Evolutionary conservation across 1,140 invertebrate species (phyloP), one percentile per base, ranked within the genome.

Genomic region (Radopholus similis): DNA sequence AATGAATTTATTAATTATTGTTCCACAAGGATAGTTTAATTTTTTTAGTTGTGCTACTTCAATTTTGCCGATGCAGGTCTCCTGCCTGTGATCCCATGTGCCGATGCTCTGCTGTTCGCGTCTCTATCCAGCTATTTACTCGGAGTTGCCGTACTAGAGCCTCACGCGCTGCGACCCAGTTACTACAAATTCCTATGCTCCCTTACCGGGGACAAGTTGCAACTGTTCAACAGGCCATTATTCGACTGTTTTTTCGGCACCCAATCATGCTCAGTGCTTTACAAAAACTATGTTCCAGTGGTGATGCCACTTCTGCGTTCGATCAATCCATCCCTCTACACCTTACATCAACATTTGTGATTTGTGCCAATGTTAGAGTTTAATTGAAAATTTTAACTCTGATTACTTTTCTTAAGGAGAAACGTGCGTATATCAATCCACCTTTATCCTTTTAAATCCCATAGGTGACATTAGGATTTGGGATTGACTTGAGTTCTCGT

Each of bases 181-280:
- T 80, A 80, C 56, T 74, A 72, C 44, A 64, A 77, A 34, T 80
- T 80, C 55, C 58, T 80, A 21, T 57, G 57, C 23, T 65, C 60
- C 30, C 35, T 82, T 1, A 83, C 81, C 38, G 73, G 66, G 18
- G 67, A 74, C 47, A 77, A 68, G 77, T 82, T 62, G 13, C 59
- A 62, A 62, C 40, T 51, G 13, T 34, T 62, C 28, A 62, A 62
- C 47, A 2, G 59, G 11, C 59, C 59, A 4, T 13, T 62, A 26
- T 40, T 62, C 49, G 40, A 62, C 9, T n/a, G 4, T 4, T 62
- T 49, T 26, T 49, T 62, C 18, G 59, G 59, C 8, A 47, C 49
- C 13, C 40, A 26, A 42, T 62, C 59, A 15, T 26, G n/a, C 32
- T 8, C 40, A 2, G 49, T 47, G 18, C 34, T 62, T 11, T 30